A percentile compares a stretch with the other conserved stretches of the same genome.
These are phyloP conservation scores for Drosophila maculinotata DNA, from an alignment of 2,888 invertebrate genomes.

Conservation along the genomic window DNA sequence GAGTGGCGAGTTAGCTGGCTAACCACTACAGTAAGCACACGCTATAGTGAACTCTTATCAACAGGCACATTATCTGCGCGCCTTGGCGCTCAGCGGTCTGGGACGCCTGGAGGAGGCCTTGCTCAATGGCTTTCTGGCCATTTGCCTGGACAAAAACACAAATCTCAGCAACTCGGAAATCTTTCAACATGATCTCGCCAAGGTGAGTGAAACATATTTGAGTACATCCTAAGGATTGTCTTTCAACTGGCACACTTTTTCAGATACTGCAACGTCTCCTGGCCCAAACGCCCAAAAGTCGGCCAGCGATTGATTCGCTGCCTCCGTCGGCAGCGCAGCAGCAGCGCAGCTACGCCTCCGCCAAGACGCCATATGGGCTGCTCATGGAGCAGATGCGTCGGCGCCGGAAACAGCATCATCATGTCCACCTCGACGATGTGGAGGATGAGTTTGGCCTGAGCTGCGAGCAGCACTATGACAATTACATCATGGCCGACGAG, in stretches of 20 bases:
- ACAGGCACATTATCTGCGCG: conserved; percentile 86
- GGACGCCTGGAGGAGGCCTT: conserved; percentile 86
- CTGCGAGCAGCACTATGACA: conserved; percentile 59
- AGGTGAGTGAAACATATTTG: conserved; percentile 77
- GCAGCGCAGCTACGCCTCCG: conserved; percentile 59
- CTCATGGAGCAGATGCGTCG: conserved; percentile 55
- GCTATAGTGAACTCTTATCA: background rate
- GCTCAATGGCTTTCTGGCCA: conserved; percentile 86
- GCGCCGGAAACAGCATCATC: conserved; percentile 60
- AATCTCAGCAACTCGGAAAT: conserved; percentile 83
- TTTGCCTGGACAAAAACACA: conserved; percentile 85
- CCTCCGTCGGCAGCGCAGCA: conserved; percentile 49
- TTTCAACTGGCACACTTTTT: background rate
- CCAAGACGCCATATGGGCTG: conserved; percentile 67
- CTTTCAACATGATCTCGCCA: conserved; percentile 85
- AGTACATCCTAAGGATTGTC: no score
- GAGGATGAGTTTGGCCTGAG: conserved; percentile 69
- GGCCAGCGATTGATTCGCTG: conserved; percentile 44
- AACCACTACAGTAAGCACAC: background rate
- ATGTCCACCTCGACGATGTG: conserved; percentile 68
- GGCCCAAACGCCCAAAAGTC: conserved; percentile 82
- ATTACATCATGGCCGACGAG: conserved; percentile 64
- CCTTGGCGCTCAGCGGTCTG: conserved; percentile 86
- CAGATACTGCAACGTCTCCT: conserved; percentile 84
- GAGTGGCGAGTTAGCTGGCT: conserved; percentile 23